A percentile compares a stretch with the other conserved stretches of the same genome.
Conservation (phyloP, 1,140 invertebrate genomes). For the Sarcophaga bullata region DNA sequence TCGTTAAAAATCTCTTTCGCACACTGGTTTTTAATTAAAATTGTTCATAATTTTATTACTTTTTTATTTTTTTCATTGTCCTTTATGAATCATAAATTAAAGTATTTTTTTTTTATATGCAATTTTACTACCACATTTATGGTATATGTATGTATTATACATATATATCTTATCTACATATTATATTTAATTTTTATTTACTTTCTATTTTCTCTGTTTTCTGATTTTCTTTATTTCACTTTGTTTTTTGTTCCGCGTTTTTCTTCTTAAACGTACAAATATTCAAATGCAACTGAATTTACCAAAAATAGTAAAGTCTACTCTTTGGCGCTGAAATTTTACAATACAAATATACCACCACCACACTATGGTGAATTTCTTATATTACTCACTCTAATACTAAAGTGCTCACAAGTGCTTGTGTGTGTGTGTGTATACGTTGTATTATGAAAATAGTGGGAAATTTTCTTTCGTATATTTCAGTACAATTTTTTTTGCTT, state of each 20-base stretch:
- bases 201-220: background rate
- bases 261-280: background rate
- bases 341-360: background rate
- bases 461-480: background rate
- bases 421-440: constrained; percentile 6
- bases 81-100: no score
- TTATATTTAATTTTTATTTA: constrained; percentile 20
- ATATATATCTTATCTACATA: background rate
- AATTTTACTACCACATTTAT: no score
- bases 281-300: constrained; percentile 35
- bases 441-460: constrained; percentile 29
- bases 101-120: no score
- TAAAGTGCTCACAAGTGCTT: background rate
- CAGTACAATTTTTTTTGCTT: background rate
- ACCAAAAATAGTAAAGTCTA: constrained; percentile 1
- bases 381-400: background rate
- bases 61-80: no score
- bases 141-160: no score
- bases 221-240: background rate
- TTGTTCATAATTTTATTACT: no score
- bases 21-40: no score
- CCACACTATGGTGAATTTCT: background rate
- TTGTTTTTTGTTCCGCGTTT: constrained; percentile 2
- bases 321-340: constrained; percentile 31
- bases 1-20: no score